A percentile compares a stretch with the other conserved stretches of the same genome.
Evolutionary conservation across 2,888 invertebrate species (phyloP).

Genomic region (Tetanocera ferruginea): DNA sequence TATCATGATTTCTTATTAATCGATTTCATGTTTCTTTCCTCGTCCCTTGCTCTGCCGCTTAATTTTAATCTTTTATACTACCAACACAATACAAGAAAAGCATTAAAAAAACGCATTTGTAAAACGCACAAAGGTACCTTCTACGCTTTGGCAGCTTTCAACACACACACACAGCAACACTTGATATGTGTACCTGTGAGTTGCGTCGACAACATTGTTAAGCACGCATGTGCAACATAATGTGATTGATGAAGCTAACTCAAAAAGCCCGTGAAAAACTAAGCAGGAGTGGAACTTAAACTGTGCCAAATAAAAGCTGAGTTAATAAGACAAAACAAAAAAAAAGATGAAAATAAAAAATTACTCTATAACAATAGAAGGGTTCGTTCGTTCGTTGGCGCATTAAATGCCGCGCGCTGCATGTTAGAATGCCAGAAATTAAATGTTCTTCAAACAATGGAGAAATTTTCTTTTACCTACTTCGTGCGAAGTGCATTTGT

Average conservation of each 20-base stretch:
- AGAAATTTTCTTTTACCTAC: background rate
- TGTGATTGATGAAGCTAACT: background rate
- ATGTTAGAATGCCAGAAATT: background rate
- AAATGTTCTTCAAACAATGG: constrained; percentile 1
- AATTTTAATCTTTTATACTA: background rate
- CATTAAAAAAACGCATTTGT: background rate
- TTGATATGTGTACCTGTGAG: background rate
- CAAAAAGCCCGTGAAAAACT: background rate
- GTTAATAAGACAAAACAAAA: background rate
- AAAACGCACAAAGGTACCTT: background rate
- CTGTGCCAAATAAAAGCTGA: background rate
- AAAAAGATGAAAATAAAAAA: background rate
- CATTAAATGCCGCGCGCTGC: background rate
- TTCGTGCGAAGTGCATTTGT: background rate
- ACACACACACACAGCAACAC: too few relatives aligned
- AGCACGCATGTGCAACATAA: background rate
- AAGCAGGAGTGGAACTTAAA: background rate
- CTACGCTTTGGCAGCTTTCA: background rate
- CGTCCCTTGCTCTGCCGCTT: background rate
- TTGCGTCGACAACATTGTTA: background rate
- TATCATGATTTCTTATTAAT: constrained; percentile 9
- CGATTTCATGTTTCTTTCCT: background rate
- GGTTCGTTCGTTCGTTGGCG: background rate
- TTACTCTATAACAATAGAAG: background rate
- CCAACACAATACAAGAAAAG: background rate